Evolutionary conservation across 1,140 invertebrate genomes (phyloP).

Genomic region (Monochamus saltuarius): DNA sequence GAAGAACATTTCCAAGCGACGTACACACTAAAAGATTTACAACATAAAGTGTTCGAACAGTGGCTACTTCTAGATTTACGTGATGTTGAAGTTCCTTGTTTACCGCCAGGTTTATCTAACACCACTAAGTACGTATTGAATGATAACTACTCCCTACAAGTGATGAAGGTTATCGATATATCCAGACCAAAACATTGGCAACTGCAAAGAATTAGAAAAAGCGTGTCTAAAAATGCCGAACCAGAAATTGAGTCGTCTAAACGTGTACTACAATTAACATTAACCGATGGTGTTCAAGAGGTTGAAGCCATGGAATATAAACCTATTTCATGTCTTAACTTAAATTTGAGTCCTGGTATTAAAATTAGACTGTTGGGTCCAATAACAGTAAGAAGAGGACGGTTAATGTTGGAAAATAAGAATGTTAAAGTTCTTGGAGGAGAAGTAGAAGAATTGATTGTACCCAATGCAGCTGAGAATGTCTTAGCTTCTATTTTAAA

Average conservation of each 20-base stretch:
- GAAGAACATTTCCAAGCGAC: constrained; percentile 27
- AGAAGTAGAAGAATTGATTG: constrained; percentile 66
- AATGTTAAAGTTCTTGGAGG: constrained; percentile 71
- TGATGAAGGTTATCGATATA: constrained; percentile 46
- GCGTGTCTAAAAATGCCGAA: constrained; percentile 56
- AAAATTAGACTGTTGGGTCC: constrained; percentile 68
- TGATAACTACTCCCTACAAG: constrained; percentile 61
- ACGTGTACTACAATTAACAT: constrained; percentile 69
- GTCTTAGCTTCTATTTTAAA: constrained; percentile 61
- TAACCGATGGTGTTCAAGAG: constrained; percentile 75
- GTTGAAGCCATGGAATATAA: constrained; percentile 74
- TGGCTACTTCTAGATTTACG: constrained; percentile 64
- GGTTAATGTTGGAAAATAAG: constrained; percentile 66
- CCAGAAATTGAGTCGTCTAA: constrained; percentile 53
- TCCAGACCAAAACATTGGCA: constrained; percentile 64
- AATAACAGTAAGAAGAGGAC: constrained; percentile 67
- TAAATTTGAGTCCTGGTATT: constrained; percentile 63
- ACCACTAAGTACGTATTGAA: constrained; percentile 52
- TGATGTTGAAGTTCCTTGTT: constrained; percentile 57
- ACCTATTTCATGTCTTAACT: constrained; percentile 61
- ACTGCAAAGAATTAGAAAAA: constrained; percentile 61
- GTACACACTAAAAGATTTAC: constrained; percentile 38
- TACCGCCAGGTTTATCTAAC: constrained; percentile 56
- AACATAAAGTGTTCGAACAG: constrained; percentile 52
- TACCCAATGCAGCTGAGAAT: constrained; percentile 62